Percentiles rank a stretch among this genome's conserved stretches.
Evolutionary conservation across 2,113 vertebrate species (phyloP).

Genomic region (Plecotus auritus): DNA sequence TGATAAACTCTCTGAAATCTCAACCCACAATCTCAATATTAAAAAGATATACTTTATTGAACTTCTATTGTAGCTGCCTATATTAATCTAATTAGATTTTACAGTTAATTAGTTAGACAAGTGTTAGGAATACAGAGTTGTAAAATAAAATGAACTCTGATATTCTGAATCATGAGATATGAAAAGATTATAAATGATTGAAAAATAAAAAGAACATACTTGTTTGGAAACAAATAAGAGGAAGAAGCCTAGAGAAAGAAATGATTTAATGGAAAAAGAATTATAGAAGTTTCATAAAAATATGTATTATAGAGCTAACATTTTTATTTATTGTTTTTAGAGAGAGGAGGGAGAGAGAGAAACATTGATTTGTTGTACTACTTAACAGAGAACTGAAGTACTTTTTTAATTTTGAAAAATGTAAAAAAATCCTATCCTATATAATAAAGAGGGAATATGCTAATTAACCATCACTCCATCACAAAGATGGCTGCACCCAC

Average conservation of each 20-base stretch:
- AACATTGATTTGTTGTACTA: not conserved
- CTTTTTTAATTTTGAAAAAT: not conserved
- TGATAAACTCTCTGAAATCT: not conserved
- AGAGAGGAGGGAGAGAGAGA: not conserved
- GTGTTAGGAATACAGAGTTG: not conserved
- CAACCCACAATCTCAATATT: not conserved
- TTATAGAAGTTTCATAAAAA: slow-evolving; percentile 27
- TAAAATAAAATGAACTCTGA: not conserved
- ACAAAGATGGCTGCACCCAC: too few relatives aligned
- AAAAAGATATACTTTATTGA: not conserved
- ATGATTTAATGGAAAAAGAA: not conserved
- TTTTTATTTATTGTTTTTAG: not conserved
- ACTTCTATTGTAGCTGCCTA: not conserved
- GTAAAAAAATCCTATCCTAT: not conserved
- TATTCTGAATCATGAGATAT: not conserved
- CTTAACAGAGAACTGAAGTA: not conserved
- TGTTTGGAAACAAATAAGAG: not conserved
- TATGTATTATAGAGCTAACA: not conserved
- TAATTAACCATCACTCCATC: too few relatives aligned
- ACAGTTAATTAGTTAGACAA: not conserved
- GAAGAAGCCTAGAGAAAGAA: not conserved
- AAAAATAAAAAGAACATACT: slow-evolving; percentile 18
- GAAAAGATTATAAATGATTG: not conserved
- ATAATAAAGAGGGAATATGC: too few relatives aligned
- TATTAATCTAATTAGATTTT: not conserved